phyloP scores from a whole-genome alignment of 2,113 vertebrate species.

The Solenodon paradoxus region DNA sequence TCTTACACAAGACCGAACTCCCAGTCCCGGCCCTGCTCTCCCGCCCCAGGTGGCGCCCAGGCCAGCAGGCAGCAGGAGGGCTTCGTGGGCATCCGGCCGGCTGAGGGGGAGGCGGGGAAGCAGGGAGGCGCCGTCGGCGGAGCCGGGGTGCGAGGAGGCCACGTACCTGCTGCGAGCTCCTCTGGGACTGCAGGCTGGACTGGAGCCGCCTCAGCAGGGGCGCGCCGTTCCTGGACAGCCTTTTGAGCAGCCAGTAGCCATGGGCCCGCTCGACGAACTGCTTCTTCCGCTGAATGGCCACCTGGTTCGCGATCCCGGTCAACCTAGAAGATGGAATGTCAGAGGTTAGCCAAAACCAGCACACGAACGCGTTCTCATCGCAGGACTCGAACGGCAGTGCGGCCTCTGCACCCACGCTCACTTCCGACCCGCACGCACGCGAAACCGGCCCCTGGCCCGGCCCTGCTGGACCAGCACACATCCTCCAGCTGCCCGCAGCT shows the following conservation, averaged over 20 bases:
- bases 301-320: slow-evolving; percentile 96
- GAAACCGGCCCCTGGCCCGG: no score
- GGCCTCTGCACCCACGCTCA: no score
- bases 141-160: not conserved
- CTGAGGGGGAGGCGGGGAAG: no score
- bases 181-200: slow-evolving; percentile 92
- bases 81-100: no score
- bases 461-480: no score
- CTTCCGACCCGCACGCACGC: no score
- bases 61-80: no score
- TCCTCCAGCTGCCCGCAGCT: no score
- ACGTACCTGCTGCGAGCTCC: slow-evolving; percentile 91
- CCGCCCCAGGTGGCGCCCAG: no score
- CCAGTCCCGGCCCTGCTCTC: no score
- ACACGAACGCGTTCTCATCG: not conserved
- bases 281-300: slow-evolving; percentile 96
- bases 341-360: slow-evolving; percentile 72
- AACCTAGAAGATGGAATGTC: slow-evolving; percentile 87
- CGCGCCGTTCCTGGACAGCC: slow-evolving; percentile 94
- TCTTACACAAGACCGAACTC: no score
- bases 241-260: slow-evolving; percentile 97
- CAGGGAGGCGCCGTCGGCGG: not conserved
- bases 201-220: slow-evolving; percentile 95
- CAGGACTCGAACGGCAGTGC: no score
- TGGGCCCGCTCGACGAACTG: slow-evolving; percentile 95